Evolutionary conservation across 2,888 invertebrate species (phyloP), one percentile per base, ranked within the genome.

Genomic region (Amiota mariae): DNA sequence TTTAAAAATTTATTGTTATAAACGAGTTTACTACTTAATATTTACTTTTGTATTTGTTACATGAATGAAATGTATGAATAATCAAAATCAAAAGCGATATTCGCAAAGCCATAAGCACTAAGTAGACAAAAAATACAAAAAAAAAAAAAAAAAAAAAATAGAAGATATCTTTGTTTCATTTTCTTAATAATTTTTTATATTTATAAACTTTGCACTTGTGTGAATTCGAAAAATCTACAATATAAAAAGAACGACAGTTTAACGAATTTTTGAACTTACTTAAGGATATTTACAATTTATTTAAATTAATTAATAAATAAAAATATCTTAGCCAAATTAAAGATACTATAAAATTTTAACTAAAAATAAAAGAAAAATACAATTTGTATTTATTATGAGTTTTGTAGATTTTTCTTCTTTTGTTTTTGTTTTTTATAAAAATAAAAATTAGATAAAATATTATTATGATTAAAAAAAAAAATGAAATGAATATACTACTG

Each of bases 1-100:
- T 77, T 85, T 79, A 77, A 81, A 84, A 83, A 77, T 79, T 80
- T 20, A 59, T 46, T 71, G 15, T 61, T 20, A 70, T 72, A 57
- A 71, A 71, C 59, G 11, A 59, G 20, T 18, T 57, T 73, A 57
- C 70, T 57, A 70, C 70, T 54, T 59, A 18, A 63, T 49, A 48
- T 71, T 72, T 70, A 6, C 36, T 72, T 71, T 61, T 71, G 46
- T 56, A 36, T 36, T 36, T 36, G 36, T 36, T 36, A 71, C 24
- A 24, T 46, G 2, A 66, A 20, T 47, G 12, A 15, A 47, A 64
- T 15, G 48, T 46, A 54, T 59, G 46, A 57, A 46, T 59, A 67
- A 72, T 68, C 57, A 74, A 70, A 70, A 57, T 59, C 20, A 46
- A 66, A 72, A 54, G 56, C 36, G 56, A 72, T 59, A 51, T 68